A percentile compares a stretch with the other conserved stretches of the same genome.
Evolutionary conservation across 2,888 invertebrate genomes (phyloP).

Genomic region (Arenicola marina): DNA sequence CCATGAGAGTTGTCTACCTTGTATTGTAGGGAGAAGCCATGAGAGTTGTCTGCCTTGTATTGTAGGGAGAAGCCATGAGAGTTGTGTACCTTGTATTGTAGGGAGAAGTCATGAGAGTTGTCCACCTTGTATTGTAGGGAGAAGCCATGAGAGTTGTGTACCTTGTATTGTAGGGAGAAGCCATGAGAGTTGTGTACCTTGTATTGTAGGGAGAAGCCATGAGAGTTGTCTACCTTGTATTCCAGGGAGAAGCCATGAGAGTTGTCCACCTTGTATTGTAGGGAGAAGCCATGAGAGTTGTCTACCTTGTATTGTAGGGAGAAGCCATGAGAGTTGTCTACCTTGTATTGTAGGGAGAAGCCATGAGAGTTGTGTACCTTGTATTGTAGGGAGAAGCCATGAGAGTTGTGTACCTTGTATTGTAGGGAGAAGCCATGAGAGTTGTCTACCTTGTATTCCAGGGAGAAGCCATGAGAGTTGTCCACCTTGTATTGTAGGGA

Average conservation of each 20-base stretch:
- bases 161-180: slow-evolving; percentile 77
- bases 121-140: slow-evolving; percentile 79
- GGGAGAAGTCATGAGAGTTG: slow-evolving; percentile 94
- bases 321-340: slow-evolving; percentile 98
- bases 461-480: slow-evolving; percentile 94
- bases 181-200: slow-evolving; percentile 96
- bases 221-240: slow-evolving; percentile 90
- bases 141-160: slow-evolving; percentile 98
- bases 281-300: slow-evolving; percentile 94
- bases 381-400: slow-evolving; percentile 84
- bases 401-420: slow-evolving; percentile 90
- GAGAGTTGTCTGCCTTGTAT: slow-evolving; percentile 90
- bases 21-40: slow-evolving; percentile 84
- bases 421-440: slow-evolving; percentile 89
- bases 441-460: slow-evolving; percentile 83
- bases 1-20: slow-evolving; percentile 96
- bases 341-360: slow-evolving; percentile 77
- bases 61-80: slow-evolving; percentile 89
- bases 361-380: slow-evolving; percentile 96
- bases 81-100: slow-evolving; percentile 83
- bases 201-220: slow-evolving; percentile 84
- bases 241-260: slow-evolving; percentile 89
- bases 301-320: slow-evolving; percentile 79
- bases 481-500: slow-evolving; percentile 79
- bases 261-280: slow-evolving; percentile 83